Base-by-base conservation (phyloP, 2,797 vertebrate species). In the Austrolebias charrua region DNA sequence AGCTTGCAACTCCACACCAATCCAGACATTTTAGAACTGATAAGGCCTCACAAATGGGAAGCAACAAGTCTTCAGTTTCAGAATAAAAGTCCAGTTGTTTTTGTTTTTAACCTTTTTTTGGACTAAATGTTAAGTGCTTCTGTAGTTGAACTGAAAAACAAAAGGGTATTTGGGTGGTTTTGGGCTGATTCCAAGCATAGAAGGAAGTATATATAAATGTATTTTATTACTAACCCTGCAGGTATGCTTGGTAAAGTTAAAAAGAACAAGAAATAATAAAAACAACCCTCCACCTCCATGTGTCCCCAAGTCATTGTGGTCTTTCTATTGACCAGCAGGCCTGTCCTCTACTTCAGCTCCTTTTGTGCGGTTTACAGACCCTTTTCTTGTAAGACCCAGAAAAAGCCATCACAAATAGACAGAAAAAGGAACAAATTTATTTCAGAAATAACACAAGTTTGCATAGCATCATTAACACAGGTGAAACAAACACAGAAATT, bases 231-330 rank as follows among this genome's bases (percentile, higher is more conserved):
- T 11, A 48, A 48, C 8, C 12, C 19, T 20, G 10, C 12, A 20
- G 4, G 46, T 19, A 19, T 19, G 20, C 19, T 48, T 48, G 10
- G 46, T 11, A 10, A 12, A 12, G 46, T 48, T 19, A 47, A 47
- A 20, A 20, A 19, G n/a, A 24, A 57, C 28, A 50, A 48, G 69
- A 38, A 29, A 68, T 55, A 76, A 71, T 78, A 65, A 78, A 66
- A 82, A 69, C 68, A 74, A 49, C 63, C 69, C 78, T 81, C 68
- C 66, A 64, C 42, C 7, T 6, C 48, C 64, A 75, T 46, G 73
- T 60, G 69, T 85, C 85, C 84, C 89, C 85, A 77, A 75, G 76
- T 81, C 79, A 83, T 86, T 87, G 82, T 87, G 63, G 55, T 53
- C 31, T 44, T 18, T 28, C 80, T 66, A 85, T 78, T 80, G 81